Evolutionary conservation across 2,113 vertebrate genomes (phyloP).

Genomic region (Andinoacara biseriatus): DNA sequence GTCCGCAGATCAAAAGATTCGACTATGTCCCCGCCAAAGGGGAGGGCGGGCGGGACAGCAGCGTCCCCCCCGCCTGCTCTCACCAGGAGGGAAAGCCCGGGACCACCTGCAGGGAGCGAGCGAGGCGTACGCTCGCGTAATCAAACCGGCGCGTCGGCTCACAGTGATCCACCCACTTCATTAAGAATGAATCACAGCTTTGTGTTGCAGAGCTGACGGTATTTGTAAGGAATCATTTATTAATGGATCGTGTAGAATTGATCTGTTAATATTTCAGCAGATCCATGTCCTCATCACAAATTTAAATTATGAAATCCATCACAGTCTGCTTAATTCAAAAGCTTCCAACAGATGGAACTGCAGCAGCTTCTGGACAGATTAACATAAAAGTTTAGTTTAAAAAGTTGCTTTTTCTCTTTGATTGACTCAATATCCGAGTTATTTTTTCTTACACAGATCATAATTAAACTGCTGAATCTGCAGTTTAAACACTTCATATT

Average conservation of each 20-base stretch:
- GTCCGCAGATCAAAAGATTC: conserved; percentile 44
- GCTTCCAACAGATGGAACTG: neutral
- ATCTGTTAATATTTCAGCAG: conserved; percentile 7
- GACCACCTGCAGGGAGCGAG: conserved; percentile 29
- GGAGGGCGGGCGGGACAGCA: conserved; percentile 4
- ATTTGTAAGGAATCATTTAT: neutral
- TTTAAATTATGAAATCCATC: conserved; percentile 5
- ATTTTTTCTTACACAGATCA: neutral
- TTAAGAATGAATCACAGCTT: conserved; percentile 10
- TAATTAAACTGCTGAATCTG: neutral
- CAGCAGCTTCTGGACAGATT: neutral
- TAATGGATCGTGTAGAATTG: conserved; percentile 8
- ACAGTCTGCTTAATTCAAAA: conserved; percentile 1
- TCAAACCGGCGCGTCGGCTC: neutral
- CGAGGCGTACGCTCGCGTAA: neutral
- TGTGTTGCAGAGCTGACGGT: conserved; percentile 6
- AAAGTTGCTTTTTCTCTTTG: neutral
- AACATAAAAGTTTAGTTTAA: neutral
- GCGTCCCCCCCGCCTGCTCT: conserved; percentile 17
- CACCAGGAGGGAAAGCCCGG: conserved; percentile 30
- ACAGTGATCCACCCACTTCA: neutral
- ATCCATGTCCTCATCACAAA: neutral
- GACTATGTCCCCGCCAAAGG: neutral
- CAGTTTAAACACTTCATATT: neutral
- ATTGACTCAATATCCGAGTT: neutral